Evolutionary conservation across 1,140 invertebrate genomes (phyloP), one percentile per base, ranked within the genome.

Genomic region (Diachasmimorpha longicaudata): DNA sequence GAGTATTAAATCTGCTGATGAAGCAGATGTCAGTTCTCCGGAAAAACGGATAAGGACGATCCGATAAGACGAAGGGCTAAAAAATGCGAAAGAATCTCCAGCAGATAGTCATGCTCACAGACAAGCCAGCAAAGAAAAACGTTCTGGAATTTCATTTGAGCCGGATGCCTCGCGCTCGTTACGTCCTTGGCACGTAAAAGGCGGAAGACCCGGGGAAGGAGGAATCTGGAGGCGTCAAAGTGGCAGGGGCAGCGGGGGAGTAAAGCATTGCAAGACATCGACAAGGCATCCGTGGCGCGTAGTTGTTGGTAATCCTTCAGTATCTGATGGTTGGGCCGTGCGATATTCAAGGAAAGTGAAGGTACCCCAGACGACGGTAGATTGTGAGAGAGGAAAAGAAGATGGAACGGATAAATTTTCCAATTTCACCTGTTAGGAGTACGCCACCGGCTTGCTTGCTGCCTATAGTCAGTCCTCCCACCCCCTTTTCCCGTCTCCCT

Each of bases 91-190:
- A 63, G 58, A 31, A 23, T 19, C 16, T 25, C 21, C 9, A 23
- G 58, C 58, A 31, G 58, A 63, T 63, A 16, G 48, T 72, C n/a
- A 55, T 71, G 13, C 16, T 71, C 48, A 39, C 25, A 55, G 44
- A 74, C 52, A 68, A 21, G 48, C 36, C 68, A 58, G 74, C 73
- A 75, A 77, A 77, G 63, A 77, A 79, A 77, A 77, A 75, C 52
- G 52, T 74, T 68, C 31, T 46, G 79, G 83, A 85, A 86, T 85
- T 84, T 83, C 81, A 85, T 84, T 85, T 85, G 79, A 37, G 78
- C 74, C 67, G 78, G 81, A 86, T 84, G 83, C 81, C 83, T 84
- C 44, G 81, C 72, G 81, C 81, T 85, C 83, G 85, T 86, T 86
- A 85, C 80, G 76, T 69, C 67, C 46, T 75, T 75, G 74, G 74